Percentiles rank a stretch among this genome's conserved stretches.
These are phyloP conservation scores for Stichopus horrens DNA, from an alignment of 53 echinoderm and acorn worm species.

Conservation along the genomic window DNA sequence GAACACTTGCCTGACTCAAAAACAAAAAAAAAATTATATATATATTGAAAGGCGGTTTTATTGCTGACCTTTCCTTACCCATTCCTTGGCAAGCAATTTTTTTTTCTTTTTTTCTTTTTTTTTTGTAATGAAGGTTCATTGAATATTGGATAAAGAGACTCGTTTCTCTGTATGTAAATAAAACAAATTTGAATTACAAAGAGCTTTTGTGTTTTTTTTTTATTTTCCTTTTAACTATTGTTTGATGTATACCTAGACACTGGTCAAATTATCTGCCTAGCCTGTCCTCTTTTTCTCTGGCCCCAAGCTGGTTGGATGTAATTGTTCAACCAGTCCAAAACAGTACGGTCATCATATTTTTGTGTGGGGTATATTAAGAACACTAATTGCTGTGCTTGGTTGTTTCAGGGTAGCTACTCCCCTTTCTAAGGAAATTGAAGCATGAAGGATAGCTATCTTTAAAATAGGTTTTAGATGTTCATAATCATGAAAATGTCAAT, in stretches of 20 bases:
- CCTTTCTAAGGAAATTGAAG: no score
- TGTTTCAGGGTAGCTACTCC: no score
- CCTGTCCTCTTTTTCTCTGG: no score
- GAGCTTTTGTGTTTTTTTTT: not conserved
- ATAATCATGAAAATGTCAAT: no score
- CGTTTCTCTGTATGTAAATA: slow-evolving; percentile 42
- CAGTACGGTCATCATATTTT: no score
- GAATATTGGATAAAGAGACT: slow-evolving; percentile 40
- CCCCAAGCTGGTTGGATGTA: no score
- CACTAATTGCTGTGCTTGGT: no score
- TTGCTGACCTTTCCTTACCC: slow-evolving; percentile 15
- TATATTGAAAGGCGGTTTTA: slow-evolving; percentile 6
- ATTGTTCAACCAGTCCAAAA: no score
- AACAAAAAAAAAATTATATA: not conserved
- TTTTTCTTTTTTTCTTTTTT: slow-evolving; percentile 10
- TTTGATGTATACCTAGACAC: not conserved
- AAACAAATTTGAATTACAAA: slow-evolving; percentile 40
- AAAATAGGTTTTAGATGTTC: no score
- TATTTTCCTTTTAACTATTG: not conserved
- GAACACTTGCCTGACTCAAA: slow-evolving; percentile 28
- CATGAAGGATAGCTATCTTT: no score
- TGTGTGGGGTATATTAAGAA: no score
- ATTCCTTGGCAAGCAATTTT: slow-evolving; percentile 42
- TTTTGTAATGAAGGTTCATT: slow-evolving; percentile 38
- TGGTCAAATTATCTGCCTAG: no score